A percentile compares a stretch with the other conserved stretches of the same genome.
Evolutionary conservation across 2,113 vertebrate species (phyloP).

Genomic region (Cepphus grylle): DNA sequence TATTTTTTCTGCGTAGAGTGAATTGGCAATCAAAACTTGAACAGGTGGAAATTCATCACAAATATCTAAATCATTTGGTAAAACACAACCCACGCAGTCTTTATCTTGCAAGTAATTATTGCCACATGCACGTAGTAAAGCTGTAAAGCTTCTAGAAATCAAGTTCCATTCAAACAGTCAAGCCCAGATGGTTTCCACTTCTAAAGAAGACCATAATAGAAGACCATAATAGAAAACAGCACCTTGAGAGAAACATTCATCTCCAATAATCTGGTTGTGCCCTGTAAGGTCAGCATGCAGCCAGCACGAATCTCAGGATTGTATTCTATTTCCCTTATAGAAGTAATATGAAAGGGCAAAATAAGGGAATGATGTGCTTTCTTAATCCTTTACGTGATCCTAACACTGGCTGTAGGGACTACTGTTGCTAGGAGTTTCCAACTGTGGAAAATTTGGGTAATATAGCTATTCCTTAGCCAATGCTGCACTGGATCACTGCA

Average conservation of each 20-base stretch:
- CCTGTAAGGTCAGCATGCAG: neutral
- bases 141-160: slow-evolving; percentile 15
- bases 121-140: neutral
- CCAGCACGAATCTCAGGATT: neutral
- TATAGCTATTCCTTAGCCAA: neutral
- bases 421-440: neutral
- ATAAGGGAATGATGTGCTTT: neutral
- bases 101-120: slow-evolving; percentile 12
- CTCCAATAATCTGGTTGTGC: neutral
- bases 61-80: slow-evolving; percentile 32
- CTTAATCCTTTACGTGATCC: neutral
- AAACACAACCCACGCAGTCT: neutral
- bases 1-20: neutral
- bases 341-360: neutral
- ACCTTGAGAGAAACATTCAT: slow-evolving; percentile 5
- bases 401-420: neutral
- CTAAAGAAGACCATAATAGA: neutral
- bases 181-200: neutral
- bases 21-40: slow-evolving; percentile 48
- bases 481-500: neutral
- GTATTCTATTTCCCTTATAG: neutral
- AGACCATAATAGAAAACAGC: neutral
- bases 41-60: neutral
- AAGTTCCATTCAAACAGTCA: slow-evolving; percentile 6
- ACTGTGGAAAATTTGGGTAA: neutral